Evolutionary conservation across 2,888 invertebrate genomes (phyloP).

Genomic region (Punctoribates punctum): DNA sequence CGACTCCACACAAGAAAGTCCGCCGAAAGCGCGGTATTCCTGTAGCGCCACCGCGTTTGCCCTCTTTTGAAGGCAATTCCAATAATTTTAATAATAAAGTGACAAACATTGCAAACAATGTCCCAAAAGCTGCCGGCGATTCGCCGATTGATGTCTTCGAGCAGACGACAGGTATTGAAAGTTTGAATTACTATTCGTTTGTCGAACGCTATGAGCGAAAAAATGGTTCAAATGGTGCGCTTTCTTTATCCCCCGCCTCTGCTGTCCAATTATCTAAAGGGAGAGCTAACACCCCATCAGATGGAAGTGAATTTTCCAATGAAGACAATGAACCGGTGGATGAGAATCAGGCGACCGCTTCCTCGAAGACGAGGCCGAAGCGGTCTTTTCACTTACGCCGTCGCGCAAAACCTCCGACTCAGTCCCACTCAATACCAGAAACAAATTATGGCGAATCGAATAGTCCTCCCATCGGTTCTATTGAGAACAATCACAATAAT

Average conservation of each 20-base stretch:
- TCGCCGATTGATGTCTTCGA: conserved; percentile 32
- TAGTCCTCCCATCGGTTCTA: conserved; percentile 31
- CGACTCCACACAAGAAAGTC: conserved; percentile 67
- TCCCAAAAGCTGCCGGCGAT: not conserved
- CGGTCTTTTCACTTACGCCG: conserved; percentile 52
- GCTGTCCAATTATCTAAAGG: conserved; percentile 40
- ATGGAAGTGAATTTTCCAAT: conserved; percentile 55
- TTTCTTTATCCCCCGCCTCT: conserved; percentile 25
- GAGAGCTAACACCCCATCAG: conserved; percentile 52
- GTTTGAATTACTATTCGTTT: not conserved
- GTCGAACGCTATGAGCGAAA: conserved; percentile 24
- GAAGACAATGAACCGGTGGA: conserved; percentile 53
- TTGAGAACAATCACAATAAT: conserved; percentile 34
- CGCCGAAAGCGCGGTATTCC: conserved; percentile 73
- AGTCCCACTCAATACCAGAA: conserved; percentile 41
- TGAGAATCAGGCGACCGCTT: conserved; percentile 46
- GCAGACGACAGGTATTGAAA: conserved; percentile 27
- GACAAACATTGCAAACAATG: conserved; percentile 13
- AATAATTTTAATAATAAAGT: conserved; percentile 28
- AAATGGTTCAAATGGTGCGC: not conserved
- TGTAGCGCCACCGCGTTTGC: conserved; percentile 78
- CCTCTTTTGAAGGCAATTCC: conserved; percentile 58
- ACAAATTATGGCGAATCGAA: conserved; percentile 32
- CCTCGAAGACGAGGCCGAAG: conserved; percentile 53
- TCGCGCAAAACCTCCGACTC: conserved; percentile 32